Evolutionary conservation across 2,113 vertebrate genomes (phyloP), one percentile per base, ranked within the genome.

Genomic region (Bettongia penicillata): DNA sequence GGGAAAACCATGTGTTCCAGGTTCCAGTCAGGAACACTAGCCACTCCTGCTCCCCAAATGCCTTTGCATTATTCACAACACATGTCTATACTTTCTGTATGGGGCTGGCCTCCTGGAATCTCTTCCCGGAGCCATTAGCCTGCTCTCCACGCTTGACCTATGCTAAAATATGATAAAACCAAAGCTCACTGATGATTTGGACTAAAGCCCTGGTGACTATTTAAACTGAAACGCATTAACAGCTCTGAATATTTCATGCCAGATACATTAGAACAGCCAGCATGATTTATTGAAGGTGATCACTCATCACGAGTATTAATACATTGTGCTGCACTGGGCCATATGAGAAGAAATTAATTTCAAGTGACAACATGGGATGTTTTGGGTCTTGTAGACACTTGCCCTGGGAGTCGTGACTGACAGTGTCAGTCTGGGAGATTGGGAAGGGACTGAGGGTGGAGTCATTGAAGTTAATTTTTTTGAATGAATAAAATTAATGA

Each of bases 231-330:
- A 98, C 24, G 92, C 98, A 97, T 98, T 98, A 97, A 97, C 93
- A 93, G 94, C 61, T 96, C 94, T 98, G 96, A 98, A 98, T 98
- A 98, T 98, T 98, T 98, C 97, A 98, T 97, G 96, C 92, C 97
- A 98, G 96, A 97, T 97, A 96, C 98, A 98, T 98, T 97, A 98
- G 96, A 96, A 95, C 48, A 91, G 53, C 93, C 91, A 93, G 92
- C 96, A 97, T 98, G 98, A 97, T 95, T 98, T 98, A 98, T 96
- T 97, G 96, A 97, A 97, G 95, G 91, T n/a, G 92, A 96, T 98
- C 94, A 28, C 94, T 93, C 93, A 92, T 61, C 51, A 10, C 92
- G 96, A 53, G 94, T 96, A 94, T 96, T 95, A 98, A 97, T 95
- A 94, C 91, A 94, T 94, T 95, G 93, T 95, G 93, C 92, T 98